Evolutionary conservation across 2,888 invertebrate genomes (phyloP).

Genomic region (Drosophila ezoana): DNA sequence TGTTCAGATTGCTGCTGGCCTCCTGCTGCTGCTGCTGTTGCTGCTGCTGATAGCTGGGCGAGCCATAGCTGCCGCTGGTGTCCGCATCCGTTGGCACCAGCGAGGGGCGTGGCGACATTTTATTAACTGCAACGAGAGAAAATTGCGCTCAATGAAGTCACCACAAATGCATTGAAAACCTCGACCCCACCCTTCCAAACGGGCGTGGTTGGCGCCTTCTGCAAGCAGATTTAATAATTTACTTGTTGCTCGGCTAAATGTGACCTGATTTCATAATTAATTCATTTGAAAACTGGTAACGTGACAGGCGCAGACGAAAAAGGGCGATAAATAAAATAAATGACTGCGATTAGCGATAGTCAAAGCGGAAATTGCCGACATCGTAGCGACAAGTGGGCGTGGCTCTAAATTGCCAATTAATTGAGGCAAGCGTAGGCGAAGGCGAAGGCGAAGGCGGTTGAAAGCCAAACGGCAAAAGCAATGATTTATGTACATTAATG

Average conservation of each 20-base stretch:
- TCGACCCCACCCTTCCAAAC: neutral
- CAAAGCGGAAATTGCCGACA: conserved; percentile 52
- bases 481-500: neutral
- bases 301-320: conserved; percentile 47
- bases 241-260: conserved; percentile 50
- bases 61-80: conserved; percentile 72
- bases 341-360: conserved; percentile 55
- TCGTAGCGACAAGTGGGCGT: conserved; percentile 37
- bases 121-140: conserved; percentile 86
- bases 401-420: conserved; percentile 47
- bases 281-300: conserved; percentile 60
- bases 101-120: conserved; percentile 89
- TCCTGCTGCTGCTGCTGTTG: conserved; percentile 77
- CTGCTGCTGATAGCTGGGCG: conserved; percentile 71
- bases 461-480: neutral
- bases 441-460: neutral
- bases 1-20: conserved; percentile 83
- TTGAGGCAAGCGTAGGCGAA: neutral
- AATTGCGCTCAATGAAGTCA: conserved; percentile 16
- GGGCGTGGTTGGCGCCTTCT: conserved; percentile 1
- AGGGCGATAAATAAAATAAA: conserved; percentile 64
- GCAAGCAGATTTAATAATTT: conserved; percentile 45
- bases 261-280: conserved; percentile 63
- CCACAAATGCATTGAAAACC: conserved; percentile 42
- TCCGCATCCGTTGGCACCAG: conserved; percentile 86